Evolutionary conservation across 2,888 invertebrate genomes (phyloP), one percentile per base, ranked within the genome.

Genomic region (Melolontha melolontha): DNA sequence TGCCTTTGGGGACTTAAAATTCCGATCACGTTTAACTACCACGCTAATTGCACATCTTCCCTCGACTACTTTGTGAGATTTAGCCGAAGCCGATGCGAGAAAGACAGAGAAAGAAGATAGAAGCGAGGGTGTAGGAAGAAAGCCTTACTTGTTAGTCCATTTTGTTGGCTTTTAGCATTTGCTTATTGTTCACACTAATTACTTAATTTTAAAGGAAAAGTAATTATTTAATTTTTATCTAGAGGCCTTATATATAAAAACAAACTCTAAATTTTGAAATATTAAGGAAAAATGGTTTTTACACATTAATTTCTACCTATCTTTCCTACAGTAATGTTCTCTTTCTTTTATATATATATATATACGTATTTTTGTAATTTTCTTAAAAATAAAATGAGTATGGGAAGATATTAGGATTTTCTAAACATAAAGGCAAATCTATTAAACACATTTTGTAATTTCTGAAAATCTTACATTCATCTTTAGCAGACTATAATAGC

Each of bases 41-140:
- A 79, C 78, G 79, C 81, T 82, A 82, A 82, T 82, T 82, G 82
- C 80, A 80, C 79, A 80, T 82, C 80, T 81, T 82, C 79, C 42
- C 75, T 75, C 74, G 79, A 80, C 80, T 79, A 79, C 79, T 80
- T 78, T 71, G 76, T 74, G 77, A 79, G 79, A 81, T 80, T 80
- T 80, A 78, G 76, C 78, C 77, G 77, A 75, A 78, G 77, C 78
- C 77, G 76, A 75, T 29, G 52, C 73, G 78, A 8, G 14, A 14
- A 42, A 44, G 42, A 42, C 22, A 42, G 42, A 42, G 42, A 57
- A 5, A 14, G 47, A 1, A 29, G 6, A 6, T 5, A 34, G 11
- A 8, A 11, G 12, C 16, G 47, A 5, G 17, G 34, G 34, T 34
- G 12, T 11, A 16, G n/a, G 2, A 16, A 34, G 34, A 44, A 17